These are phyloP conservation scores for Calypte anna DNA, from an alignment of 2,113 vertebrate species.

Conservation along the genomic window DNA sequence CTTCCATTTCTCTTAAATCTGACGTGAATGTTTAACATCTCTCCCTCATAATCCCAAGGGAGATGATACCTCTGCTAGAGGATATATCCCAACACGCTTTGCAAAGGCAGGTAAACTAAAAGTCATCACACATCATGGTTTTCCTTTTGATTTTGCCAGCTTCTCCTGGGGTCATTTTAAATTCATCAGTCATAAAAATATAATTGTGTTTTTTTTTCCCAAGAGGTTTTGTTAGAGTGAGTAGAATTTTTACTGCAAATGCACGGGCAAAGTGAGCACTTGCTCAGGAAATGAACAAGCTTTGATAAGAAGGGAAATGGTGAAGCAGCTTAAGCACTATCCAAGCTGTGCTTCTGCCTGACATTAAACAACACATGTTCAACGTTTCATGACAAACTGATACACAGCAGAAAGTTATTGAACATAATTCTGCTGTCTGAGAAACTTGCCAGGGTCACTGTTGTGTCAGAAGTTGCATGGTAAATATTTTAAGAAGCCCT, in stretches of 20 bases:
- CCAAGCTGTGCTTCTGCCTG: slow-evolving; percentile 56
- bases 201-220: background rate
- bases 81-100: background rate
- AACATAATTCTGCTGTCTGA: slow-evolving; percentile 33
- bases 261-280: background rate
- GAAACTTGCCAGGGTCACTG: background rate
- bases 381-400: slow-evolving; percentile 41
- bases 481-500: background rate
- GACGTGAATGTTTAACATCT: background rate
- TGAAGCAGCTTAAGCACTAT: slow-evolving; percentile 10
- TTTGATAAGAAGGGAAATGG: slow-evolving; percentile 17
- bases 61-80: background rate
- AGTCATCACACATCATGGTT: background rate
- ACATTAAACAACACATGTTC: slow-evolving; percentile 69
- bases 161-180: slow-evolving; percentile 40
- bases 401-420: slow-evolving; percentile 14
- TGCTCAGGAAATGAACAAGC: slow-evolving; percentile 31
- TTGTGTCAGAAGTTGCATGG: background rate
- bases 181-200: slow-evolving; percentile 42
- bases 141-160: background rate
- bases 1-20: background rate
- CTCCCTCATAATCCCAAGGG: background rate
- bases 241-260: background rate
- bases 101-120: slow-evolving; percentile 31
- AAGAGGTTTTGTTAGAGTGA: background rate